phyloP scores from a whole-genome alignment of 1,140 invertebrate genomes.

The Plodia interpunctella region DNA sequence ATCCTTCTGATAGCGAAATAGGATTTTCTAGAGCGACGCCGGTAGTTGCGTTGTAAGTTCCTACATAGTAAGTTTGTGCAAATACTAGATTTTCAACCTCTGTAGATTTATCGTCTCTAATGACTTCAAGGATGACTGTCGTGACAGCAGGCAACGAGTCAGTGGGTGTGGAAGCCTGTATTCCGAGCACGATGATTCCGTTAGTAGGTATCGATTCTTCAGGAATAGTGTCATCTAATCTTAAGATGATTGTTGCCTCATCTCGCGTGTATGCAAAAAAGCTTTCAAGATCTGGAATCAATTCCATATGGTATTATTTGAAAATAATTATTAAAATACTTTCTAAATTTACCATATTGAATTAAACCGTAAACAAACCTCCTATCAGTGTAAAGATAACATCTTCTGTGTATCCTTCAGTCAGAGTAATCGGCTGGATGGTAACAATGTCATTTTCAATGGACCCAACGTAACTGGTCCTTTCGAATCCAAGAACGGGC shows the following conservation, averaged over 20 bases:
- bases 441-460: constrained; percentile 20
- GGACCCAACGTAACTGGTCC: constrained; percentile 28
- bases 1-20: constrained; percentile 22
- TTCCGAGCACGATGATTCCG: constrained; percentile 18
- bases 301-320: too few relatives aligned
- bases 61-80: constrained; percentile 20
- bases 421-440: constrained; percentile 26
- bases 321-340: too few relatives aligned
- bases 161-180: constrained; percentile 15
- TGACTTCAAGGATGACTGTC: constrained; percentile 15
- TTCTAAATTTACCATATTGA: too few relatives aligned
- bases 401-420: constrained; percentile 22
- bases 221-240: constrained; percentile 11
- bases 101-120: neutral
- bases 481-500: constrained; percentile 28
- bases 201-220: constrained; percentile 14
- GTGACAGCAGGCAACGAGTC: constrained; percentile 12
- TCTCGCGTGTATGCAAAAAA: constrained; percentile 13
- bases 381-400: constrained; percentile 23
- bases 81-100: constrained; percentile 14
- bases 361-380: neutral
- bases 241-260: constrained; percentile 8
- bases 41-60: constrained; percentile 20
- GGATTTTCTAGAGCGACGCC: constrained; percentile 17
- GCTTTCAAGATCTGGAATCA: constrained; percentile 15